Base-by-base conservation (phyloP, 92 coral and sea anemone species). In the Porites lobata region DNA sequence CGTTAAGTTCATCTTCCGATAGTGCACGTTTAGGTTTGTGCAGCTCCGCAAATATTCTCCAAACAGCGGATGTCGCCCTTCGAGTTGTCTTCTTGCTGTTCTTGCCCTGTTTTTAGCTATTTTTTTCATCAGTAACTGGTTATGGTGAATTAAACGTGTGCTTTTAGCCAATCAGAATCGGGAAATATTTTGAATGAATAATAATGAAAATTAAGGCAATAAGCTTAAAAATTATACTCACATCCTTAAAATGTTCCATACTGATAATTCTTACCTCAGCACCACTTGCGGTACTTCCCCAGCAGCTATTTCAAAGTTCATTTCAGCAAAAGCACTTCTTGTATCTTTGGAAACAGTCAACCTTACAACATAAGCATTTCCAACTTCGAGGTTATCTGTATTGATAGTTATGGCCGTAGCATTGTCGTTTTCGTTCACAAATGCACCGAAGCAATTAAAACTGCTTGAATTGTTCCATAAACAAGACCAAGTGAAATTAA, bases 401-500 rank as follows among this genome's bases (percentile, higher is more conserved):
- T 52, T 63, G 59, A 62, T 72, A 13, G n/a, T 24, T 4, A 54
- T 64, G 9, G 19, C 59, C 18, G 69, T 69, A 12, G 76, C 59
- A 52, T 70, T 80, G 32, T 43, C 43, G 26, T 58, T 74, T 38
- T 32, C 87, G 19, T 47, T 43, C 1, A 13, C 75, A 14, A 80
- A 67, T 17, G 85, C 61, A 80, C 73, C 75, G 53, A 51, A 67
- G 51, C 79, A 83, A 24, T 57, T 9, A 47, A 2, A 15, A 7
- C n/a, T 72, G 1, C 20, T n/a, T 18, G 84, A 65, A 4, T 17
- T 17, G 9, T 59, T 71, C 1, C 6, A 22, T 57, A 47, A 12
- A 69, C 94, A 92, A 1, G 90, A 70, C 94, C 94, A 92, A 20
- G 78, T 62, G 65, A 75, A 92, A 20, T 74, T 69, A 15, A 92